These are phyloP conservation scores for Heteromyza rotundicornis DNA, from an alignment of 2,888 invertebrate genomes.

Conservation along the genomic window DNA sequence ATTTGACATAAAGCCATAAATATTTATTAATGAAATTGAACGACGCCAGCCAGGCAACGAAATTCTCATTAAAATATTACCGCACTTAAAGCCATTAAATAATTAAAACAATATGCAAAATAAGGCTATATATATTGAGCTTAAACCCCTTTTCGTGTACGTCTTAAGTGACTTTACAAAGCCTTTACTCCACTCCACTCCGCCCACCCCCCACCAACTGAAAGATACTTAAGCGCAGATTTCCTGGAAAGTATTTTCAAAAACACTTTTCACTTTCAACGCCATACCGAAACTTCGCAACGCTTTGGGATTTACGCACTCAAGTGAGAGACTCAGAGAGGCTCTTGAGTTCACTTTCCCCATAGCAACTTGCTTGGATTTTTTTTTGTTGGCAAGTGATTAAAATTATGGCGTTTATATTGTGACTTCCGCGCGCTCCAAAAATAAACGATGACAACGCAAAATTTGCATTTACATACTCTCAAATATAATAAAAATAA, in stretches of 20 bases:
- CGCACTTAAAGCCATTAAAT: conserved; percentile 40
- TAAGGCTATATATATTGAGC: not conserved
- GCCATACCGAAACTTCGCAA: not conserved
- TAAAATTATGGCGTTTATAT: too few species aligned
- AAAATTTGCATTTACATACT: not conserved
- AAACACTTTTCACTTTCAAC: not conserved
- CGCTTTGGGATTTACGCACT: not conserved
- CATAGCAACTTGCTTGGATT: conserved; percentile 19
- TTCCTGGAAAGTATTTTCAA: not conserved
- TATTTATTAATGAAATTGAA: conserved; percentile 60
- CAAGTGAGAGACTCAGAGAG: not conserved
- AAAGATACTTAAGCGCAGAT: not conserved
- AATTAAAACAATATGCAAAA: conserved; percentile 47
- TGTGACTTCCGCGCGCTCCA: too few species aligned
- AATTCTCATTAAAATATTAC: conserved; percentile 48
- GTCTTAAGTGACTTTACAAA: not conserved
- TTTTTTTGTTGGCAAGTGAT: conserved; percentile 40
- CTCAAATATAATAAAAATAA: not conserved
- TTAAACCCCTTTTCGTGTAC: conserved; percentile 15
- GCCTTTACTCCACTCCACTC: too few species aligned
- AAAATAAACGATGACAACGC: conserved; percentile 11
- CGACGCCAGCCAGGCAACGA: conserved; percentile 44
- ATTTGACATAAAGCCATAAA: conserved; percentile 53
- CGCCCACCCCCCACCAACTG: not conserved
- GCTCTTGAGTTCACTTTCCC: not conserved